These are phyloP conservation scores for Electrona antarctica DNA, from an alignment of 2,113 vertebrate genomes.

Conservation along the genomic window DNA sequence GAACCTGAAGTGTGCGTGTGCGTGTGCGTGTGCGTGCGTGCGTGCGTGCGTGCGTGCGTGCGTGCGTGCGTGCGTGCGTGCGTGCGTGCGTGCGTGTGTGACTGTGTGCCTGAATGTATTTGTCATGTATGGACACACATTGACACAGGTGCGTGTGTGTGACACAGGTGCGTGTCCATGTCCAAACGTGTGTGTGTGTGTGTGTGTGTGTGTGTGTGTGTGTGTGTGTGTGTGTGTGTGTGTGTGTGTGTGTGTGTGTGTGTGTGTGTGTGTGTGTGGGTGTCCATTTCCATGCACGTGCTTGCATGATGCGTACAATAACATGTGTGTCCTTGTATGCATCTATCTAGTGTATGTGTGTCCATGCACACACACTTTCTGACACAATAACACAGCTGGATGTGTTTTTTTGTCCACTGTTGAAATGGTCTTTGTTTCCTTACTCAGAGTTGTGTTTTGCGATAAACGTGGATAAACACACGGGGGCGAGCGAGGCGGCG, in stretches of 20 bases:
- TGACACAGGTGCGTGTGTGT: too few species aligned
- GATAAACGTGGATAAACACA: conserved; percentile 87
- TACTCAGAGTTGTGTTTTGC: conserved; percentile 82
- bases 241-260: too few species aligned
- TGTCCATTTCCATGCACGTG: too few species aligned
- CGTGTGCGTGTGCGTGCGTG: conserved; percentile 6
- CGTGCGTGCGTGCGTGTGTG: background rate
- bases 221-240: too few species aligned
- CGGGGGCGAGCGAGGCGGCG: conserved; percentile 62
- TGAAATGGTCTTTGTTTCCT: conserved; percentile 76
- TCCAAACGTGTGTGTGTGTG: too few species aligned
- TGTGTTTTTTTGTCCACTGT: conserved; percentile 24
- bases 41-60: conserved; percentile 24
- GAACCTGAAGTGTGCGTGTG: conserved; percentile 8
- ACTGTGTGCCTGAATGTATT: too few species aligned
- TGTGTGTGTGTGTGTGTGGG: too few species aligned
- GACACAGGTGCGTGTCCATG: too few species aligned
- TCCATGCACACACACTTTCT: background rate
- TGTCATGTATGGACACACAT: too few species aligned
- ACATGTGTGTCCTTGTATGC: too few species aligned
- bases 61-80: conserved; percentile 28
- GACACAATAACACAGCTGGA: conserved; percentile 84
- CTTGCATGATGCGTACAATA: too few species aligned
- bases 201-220: too few species aligned
- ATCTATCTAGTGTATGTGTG: background rate